Conservation (phyloP, 2,797 vertebrate species). For the Sebastes melanostomus region DNA sequence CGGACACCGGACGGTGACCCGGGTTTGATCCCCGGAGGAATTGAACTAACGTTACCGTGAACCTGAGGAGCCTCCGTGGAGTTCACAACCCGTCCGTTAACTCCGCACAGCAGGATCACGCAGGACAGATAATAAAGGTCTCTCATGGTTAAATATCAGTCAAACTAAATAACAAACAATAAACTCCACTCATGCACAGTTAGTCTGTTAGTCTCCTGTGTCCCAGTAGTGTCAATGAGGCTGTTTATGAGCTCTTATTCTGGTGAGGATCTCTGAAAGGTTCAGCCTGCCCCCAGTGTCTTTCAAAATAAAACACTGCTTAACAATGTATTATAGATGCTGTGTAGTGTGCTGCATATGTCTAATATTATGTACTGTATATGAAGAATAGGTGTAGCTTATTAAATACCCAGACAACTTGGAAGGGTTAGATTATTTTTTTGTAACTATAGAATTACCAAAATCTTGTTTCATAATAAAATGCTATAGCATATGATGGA, state of each 20-base stretch:
- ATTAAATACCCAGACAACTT: no score
- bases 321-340: not conserved
- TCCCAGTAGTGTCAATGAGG: not conserved
- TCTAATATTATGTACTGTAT: not conserved
- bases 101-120: not conserved
- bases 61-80: not conserved
- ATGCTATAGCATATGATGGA: no score
- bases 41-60: not conserved
- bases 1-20: conserved; percentile 29
- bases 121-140: not conserved
- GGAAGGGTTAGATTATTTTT: no score
- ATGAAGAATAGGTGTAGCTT: no score
- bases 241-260: not conserved
- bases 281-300: not conserved
- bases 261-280: not conserved
- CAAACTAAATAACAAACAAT: not conserved
- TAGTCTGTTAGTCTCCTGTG: not conserved
- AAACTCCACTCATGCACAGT: not conserved
- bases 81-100: not conserved
- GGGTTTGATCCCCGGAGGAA: no score
- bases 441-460: no score
- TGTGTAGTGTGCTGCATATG: not conserved
- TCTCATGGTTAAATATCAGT: not conserved
- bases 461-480: no score
- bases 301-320: not conserved